Conservation (phyloP, 2,888 invertebrate species). For the Leptogaster cylindrica region DNA sequence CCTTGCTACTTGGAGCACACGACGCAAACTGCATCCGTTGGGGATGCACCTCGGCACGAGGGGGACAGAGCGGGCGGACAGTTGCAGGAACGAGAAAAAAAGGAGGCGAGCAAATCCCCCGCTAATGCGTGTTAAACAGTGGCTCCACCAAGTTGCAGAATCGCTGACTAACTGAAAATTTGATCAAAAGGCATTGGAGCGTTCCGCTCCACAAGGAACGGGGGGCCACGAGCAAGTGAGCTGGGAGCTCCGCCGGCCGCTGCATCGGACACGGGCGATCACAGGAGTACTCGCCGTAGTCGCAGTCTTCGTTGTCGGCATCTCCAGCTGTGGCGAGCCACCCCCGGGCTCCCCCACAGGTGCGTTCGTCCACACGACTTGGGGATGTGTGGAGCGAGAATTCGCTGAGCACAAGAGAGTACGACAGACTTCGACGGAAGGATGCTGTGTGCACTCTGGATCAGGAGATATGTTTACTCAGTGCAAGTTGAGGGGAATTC, state of each 20-base stretch:
- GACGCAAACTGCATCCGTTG: slow-evolving; percentile 29
- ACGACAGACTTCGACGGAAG: background rate
- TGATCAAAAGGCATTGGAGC: slow-evolving; percentile 35
- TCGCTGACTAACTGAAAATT: slow-evolving; percentile 44
- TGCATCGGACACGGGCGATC: background rate
- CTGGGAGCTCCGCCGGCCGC: background rate
- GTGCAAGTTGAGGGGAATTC: background rate
- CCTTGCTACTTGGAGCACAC: slow-evolving; percentile 24
- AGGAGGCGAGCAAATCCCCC: slow-evolving; percentile 26
- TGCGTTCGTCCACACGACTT: background rate
- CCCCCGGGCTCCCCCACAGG: slow-evolving; percentile 1
- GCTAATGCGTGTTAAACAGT: slow-evolving; percentile 37
- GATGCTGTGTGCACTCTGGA: slow-evolving; percentile 2
- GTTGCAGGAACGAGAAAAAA: background rate
- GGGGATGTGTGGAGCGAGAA: background rate
- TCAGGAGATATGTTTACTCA: background rate
- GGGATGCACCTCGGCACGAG: slow-evolving; percentile 16
- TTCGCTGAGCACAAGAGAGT: no score
- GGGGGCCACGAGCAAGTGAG: slow-evolving; percentile 38
- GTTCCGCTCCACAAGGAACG: slow-evolving; percentile 29
- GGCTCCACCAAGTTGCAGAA: slow-evolving; percentile 42
- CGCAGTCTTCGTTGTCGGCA: background rate
- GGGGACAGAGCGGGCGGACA: background rate
- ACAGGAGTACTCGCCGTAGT: background rate
- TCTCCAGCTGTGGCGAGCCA: slow-evolving; percentile 5